A percentile compares a stretch with the other conserved stretches of the same genome.
phyloP scores from a whole-genome alignment of 2,113 vertebrate species.

The Coryphaenoides rupestris region DNA sequence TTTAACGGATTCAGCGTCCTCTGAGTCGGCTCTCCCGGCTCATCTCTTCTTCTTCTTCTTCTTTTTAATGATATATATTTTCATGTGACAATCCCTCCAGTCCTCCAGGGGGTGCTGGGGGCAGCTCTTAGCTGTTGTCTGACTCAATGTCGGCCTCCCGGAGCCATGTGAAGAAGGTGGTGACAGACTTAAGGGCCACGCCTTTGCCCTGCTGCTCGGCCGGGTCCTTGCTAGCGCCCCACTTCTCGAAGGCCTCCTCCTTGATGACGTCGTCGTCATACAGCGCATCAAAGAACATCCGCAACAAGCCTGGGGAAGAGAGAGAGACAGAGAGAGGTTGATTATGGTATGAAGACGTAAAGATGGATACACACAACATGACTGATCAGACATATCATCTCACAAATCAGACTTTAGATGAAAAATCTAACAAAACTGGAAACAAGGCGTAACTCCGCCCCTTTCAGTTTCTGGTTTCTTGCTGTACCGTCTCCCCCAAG shows the following conservation, averaged over 20 bases:
- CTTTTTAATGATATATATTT: too few relatives aligned
- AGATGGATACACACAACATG: too few relatives aligned
- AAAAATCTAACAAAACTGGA: too few relatives aligned
- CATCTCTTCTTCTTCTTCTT: neutral
- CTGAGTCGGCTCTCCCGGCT: slow-evolving; percentile 26
- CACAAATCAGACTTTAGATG: too few relatives aligned
- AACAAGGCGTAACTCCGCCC: too few relatives aligned
- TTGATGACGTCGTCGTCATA: slow-evolving; percentile 96
- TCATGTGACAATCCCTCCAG: neutral
- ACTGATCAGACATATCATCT: too few relatives aligned
- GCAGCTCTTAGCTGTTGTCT: slow-evolving; percentile 85
- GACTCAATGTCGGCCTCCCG: slow-evolving; percentile 91
- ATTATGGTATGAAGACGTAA: too few relatives aligned
- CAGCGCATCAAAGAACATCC: slow-evolving; percentile 92
- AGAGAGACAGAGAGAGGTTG: too few relatives aligned
- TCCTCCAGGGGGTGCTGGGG: neutral
- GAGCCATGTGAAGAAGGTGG: slow-evolving; percentile 96
- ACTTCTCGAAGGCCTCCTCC: slow-evolving; percentile 96
- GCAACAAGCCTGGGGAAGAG: slow-evolving; percentile 79
- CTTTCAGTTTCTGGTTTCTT: too few relatives aligned
- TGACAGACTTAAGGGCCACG: slow-evolving; percentile 96
- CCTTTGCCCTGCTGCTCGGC: slow-evolving; percentile 94
- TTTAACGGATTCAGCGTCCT: slow-evolving; percentile 49
- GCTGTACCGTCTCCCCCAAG: too few relatives aligned
- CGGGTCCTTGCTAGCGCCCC: slow-evolving; percentile 93